Evolutionary conservation across 1,140 invertebrate genomes (phyloP).

Genomic region (Heliconius himera): DNA sequence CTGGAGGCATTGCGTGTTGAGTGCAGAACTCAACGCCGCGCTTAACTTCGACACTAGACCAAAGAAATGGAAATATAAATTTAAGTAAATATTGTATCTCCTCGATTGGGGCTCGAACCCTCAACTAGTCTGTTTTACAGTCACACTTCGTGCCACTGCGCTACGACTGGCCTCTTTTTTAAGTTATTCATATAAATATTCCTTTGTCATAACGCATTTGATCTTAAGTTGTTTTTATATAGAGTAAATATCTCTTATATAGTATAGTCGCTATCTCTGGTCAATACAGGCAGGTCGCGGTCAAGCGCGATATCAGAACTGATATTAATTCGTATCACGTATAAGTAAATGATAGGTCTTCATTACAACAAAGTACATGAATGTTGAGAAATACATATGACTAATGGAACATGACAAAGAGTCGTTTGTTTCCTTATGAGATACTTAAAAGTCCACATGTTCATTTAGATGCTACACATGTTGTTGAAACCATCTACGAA

Average conservation of each 20-base stretch:
- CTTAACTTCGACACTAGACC: no score
- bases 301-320: constrained; percentile 14
- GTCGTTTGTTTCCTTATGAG: constrained; percentile 17
- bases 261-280: background rate
- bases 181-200: background rate
- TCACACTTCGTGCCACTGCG: no score
- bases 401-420: constrained; percentile 20
- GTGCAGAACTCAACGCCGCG: no score
- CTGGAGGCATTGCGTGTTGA: no score
- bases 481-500: background rate
- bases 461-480: background rate
- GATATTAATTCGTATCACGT: constrained; percentile 21
- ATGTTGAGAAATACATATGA: constrained; percentile 14
- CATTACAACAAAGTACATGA: background rate
- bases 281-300: constrained; percentile 21
- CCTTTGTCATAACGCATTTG: background rate
- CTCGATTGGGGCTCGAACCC: no score
- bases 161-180: no score
- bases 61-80: no score
- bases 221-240: background rate
- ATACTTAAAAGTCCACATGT: background rate
- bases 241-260: background rate
- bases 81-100: no score
- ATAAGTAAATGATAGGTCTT: background rate
- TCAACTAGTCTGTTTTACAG: no score